Evolutionary conservation across 92 coral and sea anemone species (phyloP), one percentile per base, ranked within the genome.

Genomic region (Pocillopora meandrina): DNA sequence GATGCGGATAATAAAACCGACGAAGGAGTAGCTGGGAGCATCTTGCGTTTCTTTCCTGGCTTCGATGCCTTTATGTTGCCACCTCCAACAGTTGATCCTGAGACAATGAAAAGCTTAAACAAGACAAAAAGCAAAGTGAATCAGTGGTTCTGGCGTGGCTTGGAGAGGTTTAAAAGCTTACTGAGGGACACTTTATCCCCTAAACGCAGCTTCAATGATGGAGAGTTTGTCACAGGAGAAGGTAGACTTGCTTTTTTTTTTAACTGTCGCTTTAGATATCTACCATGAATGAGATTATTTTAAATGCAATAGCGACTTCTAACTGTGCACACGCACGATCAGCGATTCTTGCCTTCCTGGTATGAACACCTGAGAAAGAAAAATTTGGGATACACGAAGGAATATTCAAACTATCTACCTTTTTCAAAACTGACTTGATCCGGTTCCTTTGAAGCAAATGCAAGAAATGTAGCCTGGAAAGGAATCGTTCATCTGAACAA

Each of bases 1-100:
- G n/a, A 49, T 5, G 9, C 56, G 12, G 21, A 12, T 3, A 23
- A n/a, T 34, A 52, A 65, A 15, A 49, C 55, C 42, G 14, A 80
- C 33, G 42, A 80, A 23, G 16, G 75, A 56, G 84, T 56, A 26
- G 65, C 84, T 9, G 65, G 65, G 58, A 80, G 84, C 65, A 80
- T 80, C 26, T 33, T 80, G 10, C 84, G 75, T 17, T 67, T 23
- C 74, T 67, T 80, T 26, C 31, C 74, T 67, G 84, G 65, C 18
- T 89, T 93, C 58, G 91, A 89, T 85, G 92, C 94, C 13, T 81
- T 91, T 60, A 73, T 74, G 2, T 67, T 93, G 1, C 97, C 97
- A 1, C 87, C 90, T 4, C 97, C 97, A 1, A 42, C 97, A 1
- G 65, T 20, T 23, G 88, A 93, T 82, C 82, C 85, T 20, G 56